Percentiles rank a stretch among this genome's conserved stretches.
These are phyloP conservation scores for Stichopus horrens DNA, from an alignment of 53 echinoderm and acorn worm species.

Conservation along the genomic window DNA sequence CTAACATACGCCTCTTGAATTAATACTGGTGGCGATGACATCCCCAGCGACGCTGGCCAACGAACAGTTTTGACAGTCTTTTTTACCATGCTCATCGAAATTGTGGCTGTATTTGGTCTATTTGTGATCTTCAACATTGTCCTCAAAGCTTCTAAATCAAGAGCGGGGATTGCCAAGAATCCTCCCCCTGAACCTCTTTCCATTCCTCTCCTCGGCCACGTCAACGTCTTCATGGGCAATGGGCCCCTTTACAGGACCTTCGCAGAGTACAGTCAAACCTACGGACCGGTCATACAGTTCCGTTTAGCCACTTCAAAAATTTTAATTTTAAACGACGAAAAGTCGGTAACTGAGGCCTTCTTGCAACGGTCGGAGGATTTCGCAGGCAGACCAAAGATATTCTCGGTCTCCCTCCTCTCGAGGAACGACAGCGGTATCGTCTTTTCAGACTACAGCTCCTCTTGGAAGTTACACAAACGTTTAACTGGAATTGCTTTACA, in stretches of 20 bases:
- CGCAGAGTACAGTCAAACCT: constrained; percentile 52
- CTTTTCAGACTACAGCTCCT: constrained; percentile 71
- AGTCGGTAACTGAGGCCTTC: constrained; percentile 72
- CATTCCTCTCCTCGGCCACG: constrained; percentile 73
- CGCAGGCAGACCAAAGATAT: constrained; percentile 76
- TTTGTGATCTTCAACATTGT: neutral
- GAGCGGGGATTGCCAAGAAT: neutral
- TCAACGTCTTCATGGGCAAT: constrained; percentile 58
- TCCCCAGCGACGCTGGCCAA: too few relatives aligned
- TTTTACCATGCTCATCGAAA: constrained; percentile 10
- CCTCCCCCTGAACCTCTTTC: constrained; percentile 68
- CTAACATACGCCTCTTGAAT: too few relatives aligned
- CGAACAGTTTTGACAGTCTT: too few relatives aligned
- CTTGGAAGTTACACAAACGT: constrained; percentile 71
- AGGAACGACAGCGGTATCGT: constrained; percentile 78
- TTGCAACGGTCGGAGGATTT: constrained; percentile 64
- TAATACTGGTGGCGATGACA: too few relatives aligned
- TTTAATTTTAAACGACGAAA: constrained; percentile 58
- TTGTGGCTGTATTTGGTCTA: neutral
- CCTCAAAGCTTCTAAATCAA: neutral
- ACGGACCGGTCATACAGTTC: constrained; percentile 65
- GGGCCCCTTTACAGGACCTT: constrained; percentile 63
- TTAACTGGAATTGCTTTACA: constrained; percentile 58
- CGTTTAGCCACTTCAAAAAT: constrained; percentile 55
- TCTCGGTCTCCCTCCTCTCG: constrained; percentile 66